Conservation (phyloP, 2,888 invertebrate genomes). For the Icerya purchasi region DNA sequence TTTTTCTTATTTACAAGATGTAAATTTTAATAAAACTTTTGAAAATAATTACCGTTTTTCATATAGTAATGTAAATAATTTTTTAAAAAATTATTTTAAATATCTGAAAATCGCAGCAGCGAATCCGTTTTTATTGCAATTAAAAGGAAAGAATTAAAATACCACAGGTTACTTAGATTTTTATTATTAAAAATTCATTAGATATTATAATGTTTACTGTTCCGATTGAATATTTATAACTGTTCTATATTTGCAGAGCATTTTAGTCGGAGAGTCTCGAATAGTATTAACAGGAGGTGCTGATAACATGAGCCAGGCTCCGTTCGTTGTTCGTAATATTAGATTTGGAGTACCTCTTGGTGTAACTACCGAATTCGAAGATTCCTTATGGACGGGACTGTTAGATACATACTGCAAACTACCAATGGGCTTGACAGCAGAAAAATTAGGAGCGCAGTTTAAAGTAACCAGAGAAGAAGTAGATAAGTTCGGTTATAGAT, state of each 20-base stretch:
- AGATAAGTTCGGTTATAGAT: slow-evolving; percentile 62
- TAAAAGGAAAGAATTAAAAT: no score
- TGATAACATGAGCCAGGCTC: slow-evolving; percentile 88
- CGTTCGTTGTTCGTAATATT: slow-evolving; percentile 60
- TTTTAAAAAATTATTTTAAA: no score
- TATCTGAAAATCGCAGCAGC: no score
- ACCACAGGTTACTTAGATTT: no score
- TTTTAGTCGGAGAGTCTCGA: slow-evolving; percentile 57
- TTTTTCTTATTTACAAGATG: no score
- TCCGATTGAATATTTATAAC: neutral
- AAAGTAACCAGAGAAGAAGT: slow-evolving; percentile 58
- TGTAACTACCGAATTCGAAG: slow-evolving; percentile 53
- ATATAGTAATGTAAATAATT: no score
- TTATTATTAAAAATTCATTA: slow-evolving; percentile 4
- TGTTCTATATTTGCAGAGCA: slow-evolving; percentile 41
- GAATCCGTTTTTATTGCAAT: no score
- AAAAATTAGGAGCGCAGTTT: slow-evolving; percentile 72
- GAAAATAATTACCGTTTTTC: no score
- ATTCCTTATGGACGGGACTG: slow-evolving; percentile 70
- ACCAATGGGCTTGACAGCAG: slow-evolving; percentile 91
- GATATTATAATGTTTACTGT: neutral
- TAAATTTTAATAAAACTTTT: no score
- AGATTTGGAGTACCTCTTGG: slow-evolving; percentile 79
- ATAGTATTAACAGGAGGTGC: slow-evolving; percentile 77
- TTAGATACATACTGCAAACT: slow-evolving; percentile 72